phyloP scores from a whole-genome alignment of 2,113 vertebrate species.

The Leucosticte australis region DNA sequence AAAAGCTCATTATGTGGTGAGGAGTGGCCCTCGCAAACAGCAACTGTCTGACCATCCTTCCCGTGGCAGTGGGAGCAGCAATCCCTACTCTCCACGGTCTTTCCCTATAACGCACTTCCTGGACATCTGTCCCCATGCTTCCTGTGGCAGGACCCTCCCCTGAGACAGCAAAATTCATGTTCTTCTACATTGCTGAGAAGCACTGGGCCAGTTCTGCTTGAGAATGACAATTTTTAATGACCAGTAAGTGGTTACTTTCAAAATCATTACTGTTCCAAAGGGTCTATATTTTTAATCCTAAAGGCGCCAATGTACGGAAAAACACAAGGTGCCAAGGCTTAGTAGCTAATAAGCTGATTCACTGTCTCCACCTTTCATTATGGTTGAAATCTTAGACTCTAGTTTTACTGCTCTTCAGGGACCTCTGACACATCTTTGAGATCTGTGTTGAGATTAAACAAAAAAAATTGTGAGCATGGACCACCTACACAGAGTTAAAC shows the following conservation, averaged over 20 bases:
- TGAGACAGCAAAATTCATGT: not conserved
- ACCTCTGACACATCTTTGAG: conserved; percentile 6
- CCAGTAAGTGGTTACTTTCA: not conserved
- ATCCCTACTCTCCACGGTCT: not conserved
- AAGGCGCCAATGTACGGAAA: not conserved
- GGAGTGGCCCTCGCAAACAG: not conserved
- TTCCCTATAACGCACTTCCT: not conserved
- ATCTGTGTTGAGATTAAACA: not conserved
- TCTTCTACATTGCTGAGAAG: not conserved
- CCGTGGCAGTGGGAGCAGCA: not conserved
- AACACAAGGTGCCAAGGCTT: not conserved
- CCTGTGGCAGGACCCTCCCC: not conserved
- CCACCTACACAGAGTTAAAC: conserved; percentile 44
- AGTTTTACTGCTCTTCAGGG: conserved; percentile 11
- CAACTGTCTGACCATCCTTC: not conserved
- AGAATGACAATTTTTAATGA: not conserved
- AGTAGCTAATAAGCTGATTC: not conserved
- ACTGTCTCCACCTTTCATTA: not conserved
- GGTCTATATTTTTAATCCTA: not conserved
- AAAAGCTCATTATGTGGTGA: not conserved
- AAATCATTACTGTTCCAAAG: not conserved
- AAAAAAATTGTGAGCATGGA: conserved; percentile 23
- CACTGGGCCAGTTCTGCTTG: not conserved
- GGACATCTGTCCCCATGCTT: not conserved
- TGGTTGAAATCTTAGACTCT: not conserved